A percentile compares a stretch with the other conserved stretches of the same genome.
Conservation (phyloP, 2,797 vertebrate species). For the Florisuga fusca region DNA sequence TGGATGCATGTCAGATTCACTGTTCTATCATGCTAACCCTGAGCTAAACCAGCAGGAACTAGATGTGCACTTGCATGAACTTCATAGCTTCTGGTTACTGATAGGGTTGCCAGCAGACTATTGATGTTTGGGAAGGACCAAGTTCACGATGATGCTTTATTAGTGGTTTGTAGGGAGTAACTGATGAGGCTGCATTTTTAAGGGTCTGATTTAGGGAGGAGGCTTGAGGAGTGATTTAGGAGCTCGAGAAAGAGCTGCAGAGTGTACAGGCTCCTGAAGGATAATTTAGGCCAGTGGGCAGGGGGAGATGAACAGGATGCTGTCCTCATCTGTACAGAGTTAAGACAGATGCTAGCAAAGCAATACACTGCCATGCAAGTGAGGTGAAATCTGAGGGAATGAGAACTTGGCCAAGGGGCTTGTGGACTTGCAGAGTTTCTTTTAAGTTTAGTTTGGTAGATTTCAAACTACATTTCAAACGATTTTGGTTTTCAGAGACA, state of each 20-base stretch:
- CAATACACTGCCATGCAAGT: fast-evolving
- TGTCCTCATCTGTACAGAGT: neutral
- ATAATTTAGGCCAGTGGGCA: neutral
- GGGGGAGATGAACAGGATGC: neutral
- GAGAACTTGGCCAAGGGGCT: neutral
- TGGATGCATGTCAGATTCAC: neutral
- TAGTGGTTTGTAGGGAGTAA: neutral
- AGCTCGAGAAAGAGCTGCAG: neutral
- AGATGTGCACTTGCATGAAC: neutral
- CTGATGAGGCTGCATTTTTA: neutral
- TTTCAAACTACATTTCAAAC: neutral
- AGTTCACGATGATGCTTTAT: neutral
- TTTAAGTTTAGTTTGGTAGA: neutral
- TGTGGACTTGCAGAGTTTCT: neutral
- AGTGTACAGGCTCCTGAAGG: neutral
- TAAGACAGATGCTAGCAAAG: neutral
- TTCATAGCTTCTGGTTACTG: neutral
- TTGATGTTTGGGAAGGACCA: neutral
- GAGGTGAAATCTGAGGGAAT: neutral
- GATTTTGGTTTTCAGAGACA: neutral
- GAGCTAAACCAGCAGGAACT: neutral
- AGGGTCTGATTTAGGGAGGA: neutral
- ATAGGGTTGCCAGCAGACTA: neutral
- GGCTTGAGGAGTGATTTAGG: neutral
- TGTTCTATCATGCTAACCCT: neutral